Conservation (phyloP, 2,797 vertebrate genomes). For the Rhodeus uyekii region DNA sequence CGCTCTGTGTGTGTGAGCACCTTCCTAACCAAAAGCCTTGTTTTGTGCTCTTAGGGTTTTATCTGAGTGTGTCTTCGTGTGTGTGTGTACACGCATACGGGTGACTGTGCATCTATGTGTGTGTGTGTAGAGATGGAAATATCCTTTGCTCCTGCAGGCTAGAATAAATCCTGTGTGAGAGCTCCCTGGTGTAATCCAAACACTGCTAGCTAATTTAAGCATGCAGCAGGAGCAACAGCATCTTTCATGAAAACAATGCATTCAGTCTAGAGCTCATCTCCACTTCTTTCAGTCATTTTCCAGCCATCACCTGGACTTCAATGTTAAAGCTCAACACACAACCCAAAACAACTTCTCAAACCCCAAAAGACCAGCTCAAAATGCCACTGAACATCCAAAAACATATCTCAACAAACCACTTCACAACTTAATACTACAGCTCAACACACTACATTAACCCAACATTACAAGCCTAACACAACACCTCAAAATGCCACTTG, state of each 20-base stretch:
- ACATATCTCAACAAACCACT: constrained; percentile 1
- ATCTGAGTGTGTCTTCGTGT: constrained; percentile 10
- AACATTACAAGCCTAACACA: not conserved
- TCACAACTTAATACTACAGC: not conserved
- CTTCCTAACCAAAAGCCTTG: constrained; percentile 4
- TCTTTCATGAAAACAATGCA: constrained; percentile 78
- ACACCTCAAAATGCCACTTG: not conserved
- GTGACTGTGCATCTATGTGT: constrained; percentile 42
- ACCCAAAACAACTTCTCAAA: constrained; percentile 8
- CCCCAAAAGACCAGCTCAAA: not conserved
- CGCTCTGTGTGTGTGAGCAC: constrained; percentile 6
- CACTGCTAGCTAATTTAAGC: constrained; percentile 84
- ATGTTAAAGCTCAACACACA: not conserved
- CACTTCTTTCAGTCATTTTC: constrained; percentile 3
- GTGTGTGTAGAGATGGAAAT: constrained; percentile 67
- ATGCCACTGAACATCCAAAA: not conserved
- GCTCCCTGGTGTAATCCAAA: constrained; percentile 81
- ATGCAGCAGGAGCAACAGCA: constrained; percentile 73
- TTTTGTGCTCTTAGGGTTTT: constrained; percentile 24
- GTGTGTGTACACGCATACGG: not conserved
- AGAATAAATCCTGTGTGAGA: constrained; percentile 77
- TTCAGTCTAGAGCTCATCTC: constrained; percentile 59
- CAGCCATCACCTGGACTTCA: constrained; percentile 21
- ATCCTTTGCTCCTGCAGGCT: constrained; percentile 73
- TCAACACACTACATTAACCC: not conserved